Evolutionary conservation across 2,888 invertebrate genomes (phyloP).

Genomic region (Eristalinus sepulchralis): DNA sequence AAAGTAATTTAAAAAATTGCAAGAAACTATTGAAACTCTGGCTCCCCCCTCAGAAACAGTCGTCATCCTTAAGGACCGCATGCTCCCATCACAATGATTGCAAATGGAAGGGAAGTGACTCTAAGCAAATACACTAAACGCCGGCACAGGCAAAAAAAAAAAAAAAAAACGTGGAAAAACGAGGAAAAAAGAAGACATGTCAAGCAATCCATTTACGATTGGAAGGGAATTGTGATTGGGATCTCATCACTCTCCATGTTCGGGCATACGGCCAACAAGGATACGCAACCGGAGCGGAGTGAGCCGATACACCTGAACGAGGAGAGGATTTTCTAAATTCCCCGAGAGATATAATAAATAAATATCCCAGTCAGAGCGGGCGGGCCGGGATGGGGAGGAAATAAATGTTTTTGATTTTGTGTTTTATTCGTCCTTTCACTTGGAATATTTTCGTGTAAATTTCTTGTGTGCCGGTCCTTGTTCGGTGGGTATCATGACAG

Average conservation of each 20-base stretch:
- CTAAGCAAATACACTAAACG: slow-evolving; percentile 40
- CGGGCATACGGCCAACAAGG: not conserved
- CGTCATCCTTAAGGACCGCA: not conserved
- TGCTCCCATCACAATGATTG: slow-evolving; percentile 41
- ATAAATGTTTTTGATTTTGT: slow-evolving; percentile 26
- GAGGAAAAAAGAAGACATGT: slow-evolving; percentile 27
- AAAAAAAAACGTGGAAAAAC: no score
- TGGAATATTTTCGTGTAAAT: slow-evolving; percentile 23
- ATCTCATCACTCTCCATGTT: slow-evolving; percentile 51
- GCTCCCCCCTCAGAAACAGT: slow-evolving; percentile 5
- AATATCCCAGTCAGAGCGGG: not conserved
- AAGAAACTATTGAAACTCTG: slow-evolving; percentile 2
- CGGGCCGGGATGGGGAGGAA: not conserved
- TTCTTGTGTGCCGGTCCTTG: slow-evolving; percentile 2
- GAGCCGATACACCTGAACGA: slow-evolving; percentile 29
- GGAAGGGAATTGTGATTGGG: slow-evolving; percentile 59
- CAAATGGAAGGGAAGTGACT: slow-evolving; percentile 36
- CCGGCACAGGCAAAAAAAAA: slow-evolving; percentile 1
- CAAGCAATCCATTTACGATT: slow-evolving; percentile 58
- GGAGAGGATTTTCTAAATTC: slow-evolving; percentile 49
- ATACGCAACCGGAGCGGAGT: not conserved
- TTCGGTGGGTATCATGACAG: slow-evolving; percentile 49
- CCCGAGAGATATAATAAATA: slow-evolving; percentile 12
- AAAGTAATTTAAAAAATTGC: slow-evolving; percentile 55
- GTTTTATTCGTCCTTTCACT: slow-evolving; percentile 29